These are phyloP conservation scores for Chamaetylas fuelleborni DNA, from an alignment of 2,113 vertebrate genomes.

Conservation along the genomic window DNA sequence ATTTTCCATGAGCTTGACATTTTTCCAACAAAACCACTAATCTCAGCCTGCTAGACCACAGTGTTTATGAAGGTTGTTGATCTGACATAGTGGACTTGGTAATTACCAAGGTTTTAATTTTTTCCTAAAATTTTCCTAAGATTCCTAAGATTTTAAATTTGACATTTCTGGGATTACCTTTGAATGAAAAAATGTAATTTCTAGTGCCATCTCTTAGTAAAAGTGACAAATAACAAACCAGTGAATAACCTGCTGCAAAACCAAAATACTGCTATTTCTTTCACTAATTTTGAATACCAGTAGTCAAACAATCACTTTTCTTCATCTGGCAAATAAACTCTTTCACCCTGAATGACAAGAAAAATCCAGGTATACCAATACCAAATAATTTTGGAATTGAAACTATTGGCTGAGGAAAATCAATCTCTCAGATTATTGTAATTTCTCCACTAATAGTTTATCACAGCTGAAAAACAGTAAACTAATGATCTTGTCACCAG, in stretches of 20 bases:
- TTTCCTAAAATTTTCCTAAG: background rate
- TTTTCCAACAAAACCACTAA: slow-evolving; percentile 8
- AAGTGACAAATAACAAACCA: background rate
- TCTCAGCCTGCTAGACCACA: background rate
- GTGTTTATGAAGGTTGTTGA: background rate
- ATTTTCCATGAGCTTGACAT: background rate
- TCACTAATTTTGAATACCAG: background rate
- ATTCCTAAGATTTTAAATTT: background rate
- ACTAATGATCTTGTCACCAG: background rate
- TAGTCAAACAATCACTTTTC: background rate
- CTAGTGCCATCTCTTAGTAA: background rate
- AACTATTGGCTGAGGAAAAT: background rate
- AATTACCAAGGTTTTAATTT: background rate
- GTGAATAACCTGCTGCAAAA: background rate
- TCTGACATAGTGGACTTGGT: background rate
- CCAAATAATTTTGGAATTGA: background rate
- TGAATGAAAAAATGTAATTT: background rate
- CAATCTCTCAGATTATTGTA: background rate
- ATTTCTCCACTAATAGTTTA: slow-evolving; percentile 16
- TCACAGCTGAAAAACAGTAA: background rate
- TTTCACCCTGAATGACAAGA: background rate
- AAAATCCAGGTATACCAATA: background rate
- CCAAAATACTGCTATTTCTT: background rate
- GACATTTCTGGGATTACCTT: background rate
- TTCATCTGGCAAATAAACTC: background rate